phyloP scores from a whole-genome alignment of 1,140 invertebrate species.

The Drosophila eugracilis region DNA sequence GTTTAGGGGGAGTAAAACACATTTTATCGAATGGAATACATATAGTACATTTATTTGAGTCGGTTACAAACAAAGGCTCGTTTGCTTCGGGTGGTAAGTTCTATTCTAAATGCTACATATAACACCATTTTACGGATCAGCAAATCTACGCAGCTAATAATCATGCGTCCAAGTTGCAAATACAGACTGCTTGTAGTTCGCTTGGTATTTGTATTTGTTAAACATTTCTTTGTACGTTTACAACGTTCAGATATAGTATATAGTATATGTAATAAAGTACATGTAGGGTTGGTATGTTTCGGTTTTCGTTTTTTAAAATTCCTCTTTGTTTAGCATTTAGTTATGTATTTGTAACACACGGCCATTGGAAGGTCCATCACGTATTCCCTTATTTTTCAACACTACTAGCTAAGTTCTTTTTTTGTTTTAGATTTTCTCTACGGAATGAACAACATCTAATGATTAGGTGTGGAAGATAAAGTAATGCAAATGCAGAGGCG shows the following conservation, averaged over 20 bases:
- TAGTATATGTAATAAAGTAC: constrained; percentile 65
- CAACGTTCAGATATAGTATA: constrained; percentile 56
- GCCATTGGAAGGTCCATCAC: constrained; percentile 69
- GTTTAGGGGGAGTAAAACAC: constrained; percentile 21
- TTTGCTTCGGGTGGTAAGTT: constrained; percentile 59
- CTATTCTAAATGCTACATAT: constrained; percentile 78
- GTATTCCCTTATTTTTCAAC: constrained; percentile 53
- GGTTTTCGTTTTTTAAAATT: constrained; percentile 65
- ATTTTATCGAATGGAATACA: constrained; percentile 20
- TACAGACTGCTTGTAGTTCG: constrained; percentile 22
- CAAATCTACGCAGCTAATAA: constrained; percentile 42
- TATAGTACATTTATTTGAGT: constrained; percentile 71
- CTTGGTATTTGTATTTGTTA: constrained; percentile 41
- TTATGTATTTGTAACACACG: constrained; percentile 70
- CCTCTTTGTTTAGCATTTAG: constrained; percentile 31
- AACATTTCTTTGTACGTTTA: constrained; percentile 61
- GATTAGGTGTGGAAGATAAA: constrained; percentile 42
- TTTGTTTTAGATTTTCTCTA: constrained; percentile 45
- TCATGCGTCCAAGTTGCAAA: constrained; percentile 30
- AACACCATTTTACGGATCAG: constrained; percentile 62
- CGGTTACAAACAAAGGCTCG: constrained; percentile 58
- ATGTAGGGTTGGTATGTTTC: constrained; percentile 63
- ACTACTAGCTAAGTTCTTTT: constrained; percentile 52
- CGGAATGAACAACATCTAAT: constrained; percentile 76
- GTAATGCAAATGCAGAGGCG: constrained; percentile 34